Conservation (phyloP, 2,113 vertebrate genomes). For the Python bivittatus region DNA sequence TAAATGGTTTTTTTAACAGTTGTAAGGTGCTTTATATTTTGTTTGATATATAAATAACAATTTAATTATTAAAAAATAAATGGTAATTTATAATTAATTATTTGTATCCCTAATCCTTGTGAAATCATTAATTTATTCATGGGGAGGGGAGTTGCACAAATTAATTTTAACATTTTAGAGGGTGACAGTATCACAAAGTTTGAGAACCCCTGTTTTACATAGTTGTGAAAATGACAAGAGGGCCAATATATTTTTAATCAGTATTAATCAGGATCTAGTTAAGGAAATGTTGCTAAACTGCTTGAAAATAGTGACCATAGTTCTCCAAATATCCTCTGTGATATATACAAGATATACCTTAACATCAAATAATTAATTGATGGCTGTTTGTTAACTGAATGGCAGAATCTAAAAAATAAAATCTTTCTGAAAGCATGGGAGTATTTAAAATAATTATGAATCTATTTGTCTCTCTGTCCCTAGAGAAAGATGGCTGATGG, state of each 20-base stretch:
- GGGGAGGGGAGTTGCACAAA: too few species aligned
- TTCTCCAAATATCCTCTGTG: background rate
- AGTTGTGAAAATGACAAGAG: background rate
- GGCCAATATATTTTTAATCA: background rate
- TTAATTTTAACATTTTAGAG: background rate
- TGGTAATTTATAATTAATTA: background rate
- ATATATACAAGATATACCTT: background rate
- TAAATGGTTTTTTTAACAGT: background rate
- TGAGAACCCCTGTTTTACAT: background rate
- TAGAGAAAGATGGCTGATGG: background rate
- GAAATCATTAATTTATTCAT: background rate
- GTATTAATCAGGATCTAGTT: background rate
- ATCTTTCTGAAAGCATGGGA: background rate
- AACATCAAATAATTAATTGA: background rate
- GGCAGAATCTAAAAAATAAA: background rate
- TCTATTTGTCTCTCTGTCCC: background rate
- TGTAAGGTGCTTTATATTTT: background rate
- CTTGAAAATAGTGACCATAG: too few species aligned
- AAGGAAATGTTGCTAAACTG: background rate
- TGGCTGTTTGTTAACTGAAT: background rate
- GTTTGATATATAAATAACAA: background rate
- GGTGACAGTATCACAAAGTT: background rate
- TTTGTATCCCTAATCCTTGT: background rate
- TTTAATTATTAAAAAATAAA: background rate
- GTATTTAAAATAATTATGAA: background rate